Evolutionary conservation across 1,140 invertebrate species (phyloP).

Genomic region (Gonatopus flavifemur): DNA sequence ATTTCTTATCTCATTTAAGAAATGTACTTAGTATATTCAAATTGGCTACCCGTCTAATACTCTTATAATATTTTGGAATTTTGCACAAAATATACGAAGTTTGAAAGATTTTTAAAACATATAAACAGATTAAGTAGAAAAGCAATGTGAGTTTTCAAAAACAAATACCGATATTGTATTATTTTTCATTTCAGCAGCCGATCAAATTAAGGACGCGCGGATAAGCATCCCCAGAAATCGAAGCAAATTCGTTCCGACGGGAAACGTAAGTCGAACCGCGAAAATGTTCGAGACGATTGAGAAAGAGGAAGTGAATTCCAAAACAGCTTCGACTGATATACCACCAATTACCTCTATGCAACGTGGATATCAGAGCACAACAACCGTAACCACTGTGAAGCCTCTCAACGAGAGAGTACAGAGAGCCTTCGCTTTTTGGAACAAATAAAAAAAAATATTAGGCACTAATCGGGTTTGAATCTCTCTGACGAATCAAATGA

Average conservation of each 20-base stretch:
- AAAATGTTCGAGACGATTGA: conserved; percentile 54
- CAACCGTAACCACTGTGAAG: conserved; percentile 22
- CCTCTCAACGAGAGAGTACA: conserved; percentile 47
- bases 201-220: conserved; percentile 38
- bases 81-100: conserved; percentile 7
- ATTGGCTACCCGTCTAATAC: no score
- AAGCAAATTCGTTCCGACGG: conserved; percentile 41
- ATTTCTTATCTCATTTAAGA: no score
- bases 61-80: no score
- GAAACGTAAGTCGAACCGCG: conserved; percentile 53
- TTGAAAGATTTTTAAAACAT: conserved; percentile 9
- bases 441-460: no score
- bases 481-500: not conserved
- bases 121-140: conserved; percentile 3
- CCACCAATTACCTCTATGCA: conserved; percentile 14
- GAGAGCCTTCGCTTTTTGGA: conserved; percentile 55
- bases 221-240: conserved; percentile 30
- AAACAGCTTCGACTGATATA: conserved; percentile 3
- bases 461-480: not conserved
- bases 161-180: not conserved
- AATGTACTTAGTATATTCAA: no score
- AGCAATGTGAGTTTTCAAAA: not conserved
- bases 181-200: conserved; percentile 24
- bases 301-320: conserved; percentile 28
- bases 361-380: conserved; percentile 14